These are phyloP conservation scores for Scelioninae gen. 1 DNA, from an alignment of 2,888 invertebrate genomes.

Conservation along the genomic window DNA sequence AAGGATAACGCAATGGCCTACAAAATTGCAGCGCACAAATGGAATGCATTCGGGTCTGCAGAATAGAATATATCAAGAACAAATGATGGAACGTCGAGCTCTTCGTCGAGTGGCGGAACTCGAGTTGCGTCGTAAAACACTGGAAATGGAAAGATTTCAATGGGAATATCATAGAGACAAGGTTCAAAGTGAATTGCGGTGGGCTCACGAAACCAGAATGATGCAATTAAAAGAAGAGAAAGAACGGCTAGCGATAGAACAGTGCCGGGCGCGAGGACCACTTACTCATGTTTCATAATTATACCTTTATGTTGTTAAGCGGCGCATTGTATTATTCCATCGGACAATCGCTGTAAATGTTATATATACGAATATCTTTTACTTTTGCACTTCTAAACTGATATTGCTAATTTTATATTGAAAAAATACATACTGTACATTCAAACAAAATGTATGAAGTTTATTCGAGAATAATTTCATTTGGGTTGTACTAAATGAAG, in stretches of 20 bases:
- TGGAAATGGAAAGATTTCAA: conserved; percentile 77
- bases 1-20: conserved; percentile 73
- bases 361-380: neutral
- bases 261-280: conserved; percentile 69
- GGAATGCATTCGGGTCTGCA: conserved; percentile 74
- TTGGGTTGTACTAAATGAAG: conserved; percentile 22
- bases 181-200: conserved; percentile 75
- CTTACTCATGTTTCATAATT: conserved; percentile 49
- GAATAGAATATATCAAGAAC: conserved; percentile 77
- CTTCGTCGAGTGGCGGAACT: conserved; percentile 77
- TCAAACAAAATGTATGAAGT: neutral
- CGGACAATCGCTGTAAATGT: conserved; percentile 33
- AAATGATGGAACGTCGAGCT: conserved; percentile 76
- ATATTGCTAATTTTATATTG: neutral
- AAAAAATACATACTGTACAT: neutral
- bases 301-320: conserved; percentile 31
- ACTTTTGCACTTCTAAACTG: neutral
- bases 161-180: conserved; percentile 79
- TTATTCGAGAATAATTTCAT: neutral
- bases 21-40: conserved; percentile 62
- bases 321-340: conserved; percentile 23
- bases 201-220: conserved; percentile 78
- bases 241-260: conserved; percentile 75
- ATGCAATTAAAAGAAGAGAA: conserved; percentile 79
- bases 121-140: conserved; percentile 77